phyloP scores from a whole-genome alignment of 2,113 vertebrate genomes.

The Eira barbara region DNA sequence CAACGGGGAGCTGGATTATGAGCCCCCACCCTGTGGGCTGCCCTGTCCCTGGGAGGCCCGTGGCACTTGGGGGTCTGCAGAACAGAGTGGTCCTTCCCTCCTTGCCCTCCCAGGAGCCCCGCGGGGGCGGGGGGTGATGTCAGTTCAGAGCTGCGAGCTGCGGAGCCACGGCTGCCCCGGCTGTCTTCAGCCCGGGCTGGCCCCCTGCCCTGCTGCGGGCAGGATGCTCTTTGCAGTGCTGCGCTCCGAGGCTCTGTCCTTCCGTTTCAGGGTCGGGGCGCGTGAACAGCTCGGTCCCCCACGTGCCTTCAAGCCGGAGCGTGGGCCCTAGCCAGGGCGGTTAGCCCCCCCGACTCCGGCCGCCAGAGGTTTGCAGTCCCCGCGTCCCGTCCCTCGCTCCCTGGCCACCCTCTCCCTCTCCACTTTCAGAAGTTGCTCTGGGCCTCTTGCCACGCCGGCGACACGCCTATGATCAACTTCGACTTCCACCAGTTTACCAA shows the following conservation, averaged over 20 bases:
- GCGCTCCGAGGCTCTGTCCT: not conserved
- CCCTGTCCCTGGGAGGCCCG: not conserved
- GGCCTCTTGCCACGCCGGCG: slow-evolving; percentile 84
- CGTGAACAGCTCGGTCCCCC: rapidly evolving
- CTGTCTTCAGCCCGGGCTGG: not conserved
- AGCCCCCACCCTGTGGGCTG: not conserved
- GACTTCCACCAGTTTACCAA: slow-evolving; percentile 87
- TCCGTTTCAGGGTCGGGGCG: not conserved
- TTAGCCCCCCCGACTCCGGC: rapidly evolving
- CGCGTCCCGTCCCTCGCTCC: rapidly evolving
- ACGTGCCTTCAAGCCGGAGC: rapidly evolving
- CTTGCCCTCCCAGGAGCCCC: not conserved
- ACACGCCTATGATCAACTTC: slow-evolving; percentile 90
- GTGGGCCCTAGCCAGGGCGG: rapidly evolving
- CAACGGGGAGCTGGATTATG: slow-evolving; percentile 46
- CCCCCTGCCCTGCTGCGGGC: not conserved
- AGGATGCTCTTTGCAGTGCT: not conserved
- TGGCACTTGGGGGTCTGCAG: not conserved
- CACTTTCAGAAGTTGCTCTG: slow-evolving; percentile 84
- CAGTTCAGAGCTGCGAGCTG: rapidly evolving
- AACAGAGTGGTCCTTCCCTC: not conserved
- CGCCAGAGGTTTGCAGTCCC: rapidly evolving
- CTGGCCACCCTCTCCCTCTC: not conserved
- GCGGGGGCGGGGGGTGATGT: not conserved
- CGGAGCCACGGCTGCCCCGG: not conserved